phyloP scores from a whole-genome alignment of 2,113 vertebrate species.

The Catharus bicknelli region DNA sequence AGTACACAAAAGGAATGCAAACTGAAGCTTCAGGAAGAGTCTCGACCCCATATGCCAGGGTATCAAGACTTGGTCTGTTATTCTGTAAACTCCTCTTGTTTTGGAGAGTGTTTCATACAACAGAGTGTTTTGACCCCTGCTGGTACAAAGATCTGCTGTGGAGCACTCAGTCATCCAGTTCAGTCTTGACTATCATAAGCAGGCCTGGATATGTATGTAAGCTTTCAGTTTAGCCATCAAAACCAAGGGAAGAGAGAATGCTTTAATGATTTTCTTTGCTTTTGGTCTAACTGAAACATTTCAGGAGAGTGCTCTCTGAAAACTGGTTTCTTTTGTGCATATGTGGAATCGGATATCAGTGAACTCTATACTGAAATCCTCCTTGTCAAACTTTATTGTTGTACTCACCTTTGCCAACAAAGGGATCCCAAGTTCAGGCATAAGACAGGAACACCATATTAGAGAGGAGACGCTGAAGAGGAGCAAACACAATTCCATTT shows the following conservation, averaged over 20 bases:
- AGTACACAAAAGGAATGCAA: not conserved
- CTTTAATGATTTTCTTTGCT: not conserved
- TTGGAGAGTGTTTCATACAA: not conserved
- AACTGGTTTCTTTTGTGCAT: not conserved
- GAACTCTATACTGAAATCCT: not conserved
- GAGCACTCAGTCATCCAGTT: not conserved
- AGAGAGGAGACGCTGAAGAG: not conserved
- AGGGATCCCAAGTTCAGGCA: not conserved
- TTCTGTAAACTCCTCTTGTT: not conserved
- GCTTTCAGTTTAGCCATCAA: not conserved
- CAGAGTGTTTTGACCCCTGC: not conserved
- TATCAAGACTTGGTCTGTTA: not conserved
- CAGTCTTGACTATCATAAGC: not conserved
- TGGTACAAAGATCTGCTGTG: not conserved
- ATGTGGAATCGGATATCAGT: not conserved
- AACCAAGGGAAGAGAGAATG: not conserved
- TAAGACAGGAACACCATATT: not conserved
- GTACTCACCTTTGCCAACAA: not conserved
- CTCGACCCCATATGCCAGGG: not conserved
- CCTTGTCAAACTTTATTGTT: not conserved
- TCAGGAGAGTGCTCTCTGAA: not conserved
- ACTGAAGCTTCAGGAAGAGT: not conserved
- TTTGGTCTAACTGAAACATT: not conserved
- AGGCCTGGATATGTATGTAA: not conserved
- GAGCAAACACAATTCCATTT: fast-evolving